These are phyloP conservation scores for Stictonetta naevosa DNA, from an alignment of 2,113 vertebrate genomes.

Conservation along the genomic window DNA sequence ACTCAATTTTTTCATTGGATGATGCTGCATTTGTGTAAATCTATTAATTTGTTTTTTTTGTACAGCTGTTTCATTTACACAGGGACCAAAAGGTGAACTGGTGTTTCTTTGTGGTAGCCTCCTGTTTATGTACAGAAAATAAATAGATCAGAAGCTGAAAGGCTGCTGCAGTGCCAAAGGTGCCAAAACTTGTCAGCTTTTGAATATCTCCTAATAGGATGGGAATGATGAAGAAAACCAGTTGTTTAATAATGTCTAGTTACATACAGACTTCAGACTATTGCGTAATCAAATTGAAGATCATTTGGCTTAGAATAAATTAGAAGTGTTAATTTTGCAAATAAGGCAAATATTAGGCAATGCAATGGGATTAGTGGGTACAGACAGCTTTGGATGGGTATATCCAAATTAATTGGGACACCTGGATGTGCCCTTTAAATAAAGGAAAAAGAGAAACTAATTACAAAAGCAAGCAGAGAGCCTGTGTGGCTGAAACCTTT, in stretches of 20 bases:
- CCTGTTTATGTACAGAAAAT: background rate
- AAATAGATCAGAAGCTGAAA: background rate
- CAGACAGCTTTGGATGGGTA: rapidly evolving
- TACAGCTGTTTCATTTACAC: background rate
- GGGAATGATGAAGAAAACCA: background rate
- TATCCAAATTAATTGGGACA: background rate
- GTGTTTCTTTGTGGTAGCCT: background rate
- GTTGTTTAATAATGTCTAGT: background rate
- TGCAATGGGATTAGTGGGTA: background rate
- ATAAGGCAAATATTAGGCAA: background rate
- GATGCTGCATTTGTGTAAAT: background rate
- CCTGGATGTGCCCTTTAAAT: background rate
- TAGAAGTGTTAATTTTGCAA: background rate
- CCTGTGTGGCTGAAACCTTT: background rate
- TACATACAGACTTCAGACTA: background rate
- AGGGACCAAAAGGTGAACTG: background rate
- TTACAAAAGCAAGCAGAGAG: background rate
- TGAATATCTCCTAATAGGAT: background rate
- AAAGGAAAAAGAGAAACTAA: background rate
- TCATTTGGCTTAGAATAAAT: background rate
- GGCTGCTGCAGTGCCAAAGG: background rate
- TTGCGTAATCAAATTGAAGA: background rate
- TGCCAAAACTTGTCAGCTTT: background rate
- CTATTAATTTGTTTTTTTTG: background rate
- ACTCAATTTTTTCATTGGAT: background rate